Evolutionary conservation across 1,140 invertebrate species (phyloP), one percentile per base, ranked within the genome.

Genomic region (Probaryconus sp.): DNA sequence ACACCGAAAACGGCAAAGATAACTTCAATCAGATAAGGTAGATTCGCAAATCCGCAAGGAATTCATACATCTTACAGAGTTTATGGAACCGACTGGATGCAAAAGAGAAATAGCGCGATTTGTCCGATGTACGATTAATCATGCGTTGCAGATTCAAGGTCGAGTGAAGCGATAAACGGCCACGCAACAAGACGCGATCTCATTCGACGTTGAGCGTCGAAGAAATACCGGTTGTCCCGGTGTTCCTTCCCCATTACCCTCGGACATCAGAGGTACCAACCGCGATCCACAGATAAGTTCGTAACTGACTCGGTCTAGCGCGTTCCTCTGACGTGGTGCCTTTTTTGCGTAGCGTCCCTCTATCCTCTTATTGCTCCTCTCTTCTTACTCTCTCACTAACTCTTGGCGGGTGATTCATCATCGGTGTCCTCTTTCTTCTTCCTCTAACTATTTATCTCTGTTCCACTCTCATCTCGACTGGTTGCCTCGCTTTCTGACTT

Each of bases 251-350:
- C 72, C 65, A 75, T 69, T 75, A 75, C 65, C 60, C 76, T 70
- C 65, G 63, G 67, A 74, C 61, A 65, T 77, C 76, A 50, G 63
- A 63, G 70, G 69, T 77, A 67, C 65, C 61, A 74, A 74, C 63
- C 71, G 72, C 76, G 79, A 81, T 81, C 76, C 74, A 67, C 58
- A 84, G 84, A 87, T 88, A 87, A 87, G 85, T 85, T 81, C 80
- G 83, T 82, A 83, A 83, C 80, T 79, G 83, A 85, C 81, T 86
- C 84, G 83, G 76, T 86, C 83, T 87, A 87, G 79, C 84, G 83
- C 83, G 81, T 81, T 83, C 79, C 58, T 74, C 76, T 81, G 73
- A 78, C 79, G 69, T 75, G 68, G 72, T 78, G 50, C 70, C 77
- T 81, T 83, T 82, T 85, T 84, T 82, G 76, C 77, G 76, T 80